These are phyloP conservation scores for Tachina fera DNA, from an alignment of 2,888 invertebrate genomes.

Conservation along the genomic window DNA sequence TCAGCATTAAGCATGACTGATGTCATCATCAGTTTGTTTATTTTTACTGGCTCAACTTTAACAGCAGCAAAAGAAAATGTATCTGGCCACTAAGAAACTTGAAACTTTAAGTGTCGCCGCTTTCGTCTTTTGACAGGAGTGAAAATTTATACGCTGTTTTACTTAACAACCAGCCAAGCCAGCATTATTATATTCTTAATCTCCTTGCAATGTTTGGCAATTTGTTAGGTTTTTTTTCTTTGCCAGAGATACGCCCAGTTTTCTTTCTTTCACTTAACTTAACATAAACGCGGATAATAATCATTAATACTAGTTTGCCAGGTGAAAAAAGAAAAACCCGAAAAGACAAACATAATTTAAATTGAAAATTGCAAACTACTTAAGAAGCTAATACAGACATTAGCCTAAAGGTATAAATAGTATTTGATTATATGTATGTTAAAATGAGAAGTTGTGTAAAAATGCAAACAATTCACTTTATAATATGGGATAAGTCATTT, in stretches of 20 bases:
- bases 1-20: constrained; percentile 47
- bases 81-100: not conserved
- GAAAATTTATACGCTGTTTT: constrained; percentile 34
- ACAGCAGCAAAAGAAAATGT: not conserved
- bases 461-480: no score
- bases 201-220: constrained; percentile 5
- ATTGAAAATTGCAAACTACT: constrained; percentile 43
- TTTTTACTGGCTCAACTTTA: not conserved
- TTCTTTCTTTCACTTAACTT: constrained; percentile 52
- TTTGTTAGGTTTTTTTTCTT: constrained; percentile 23
- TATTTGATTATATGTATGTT: constrained; percentile 22
- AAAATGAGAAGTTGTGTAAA: no score
- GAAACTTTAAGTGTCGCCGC: constrained; percentile 47
- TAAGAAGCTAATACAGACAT: constrained; percentile 53
- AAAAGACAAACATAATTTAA: constrained; percentile 14
- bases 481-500: no score
- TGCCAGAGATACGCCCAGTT: constrained; percentile 37
- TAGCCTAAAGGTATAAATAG: constrained; percentile 30
- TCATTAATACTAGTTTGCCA: constrained; percentile 37
- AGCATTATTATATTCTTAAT: constrained; percentile 16
- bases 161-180: not conserved
- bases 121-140: constrained; percentile 42
- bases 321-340: not conserved
- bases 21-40: constrained; percentile 39
- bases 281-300: constrained; percentile 38